Base-by-base conservation (phyloP, 2,888 invertebrate species). In the Pyrgus malvae region DNA sequence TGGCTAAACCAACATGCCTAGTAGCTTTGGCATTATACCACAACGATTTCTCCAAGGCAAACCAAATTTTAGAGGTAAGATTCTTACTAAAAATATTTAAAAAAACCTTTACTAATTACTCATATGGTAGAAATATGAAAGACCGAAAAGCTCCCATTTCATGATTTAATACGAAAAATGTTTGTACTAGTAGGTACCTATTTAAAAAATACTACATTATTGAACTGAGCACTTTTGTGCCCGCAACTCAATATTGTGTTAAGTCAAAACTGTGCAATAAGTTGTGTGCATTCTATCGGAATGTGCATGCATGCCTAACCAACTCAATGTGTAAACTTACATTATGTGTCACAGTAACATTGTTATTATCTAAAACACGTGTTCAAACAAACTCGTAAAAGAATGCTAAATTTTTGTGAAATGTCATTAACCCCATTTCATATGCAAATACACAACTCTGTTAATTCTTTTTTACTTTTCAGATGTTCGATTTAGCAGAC, bases 61-160 rank as follows among this genome's bases (percentile, higher is more conserved):
- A 93, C 67, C 93, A 95, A 83, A 95, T 97, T 57, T 92, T 96
- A 65, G 92, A 95, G 93, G 97, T 96, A 87, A 90, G 83, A n/a
- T 11, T 3, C 4, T 23, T 4, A 4, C 23, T 23, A 6, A 6
- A 23, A 6, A 3, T 23, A 4, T 23, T 23, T 23, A n/a, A n/a
- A n/a, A n/a, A 4, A 23, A 23, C 23, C 23, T 23, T 6, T 23
- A n/a, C n/a, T n/a, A n/a, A n/a, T n/a, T n/a, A n/a, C n/a, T n/a
- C n/a, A n/a, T n/a, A n/a, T n/a, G n/a, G n/a, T n/a, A n/a, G n/a
- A n/a, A n/a, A n/a, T n/a, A n/a, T n/a, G n/a, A n/a, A n/a, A n/a
- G n/a, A n/a, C n/a, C n/a, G n/a, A n/a, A n/a, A n/a, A n/a, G n/a
- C n/a, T n/a, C n/a, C n/a, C n/a, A n/a, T n/a, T n/a, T n/a, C n/a